phyloP scores from a whole-genome alignment of 1,140 invertebrate genomes.

The Plutomurus gul region DNA sequence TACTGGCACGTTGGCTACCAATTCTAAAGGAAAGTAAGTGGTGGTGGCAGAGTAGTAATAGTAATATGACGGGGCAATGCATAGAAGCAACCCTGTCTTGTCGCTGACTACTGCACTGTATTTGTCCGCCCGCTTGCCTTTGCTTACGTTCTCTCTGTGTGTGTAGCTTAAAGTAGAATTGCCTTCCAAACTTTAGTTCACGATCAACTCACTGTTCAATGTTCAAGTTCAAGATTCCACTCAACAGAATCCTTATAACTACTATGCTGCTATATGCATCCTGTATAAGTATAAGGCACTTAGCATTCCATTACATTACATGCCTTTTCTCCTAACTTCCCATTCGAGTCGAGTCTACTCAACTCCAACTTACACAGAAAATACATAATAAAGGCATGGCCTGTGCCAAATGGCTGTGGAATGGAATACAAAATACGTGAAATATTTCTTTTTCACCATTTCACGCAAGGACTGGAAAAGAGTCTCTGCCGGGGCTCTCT shows the following conservation, averaged over 20 bases:
- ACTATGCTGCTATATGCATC: not conserved
- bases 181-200: not conserved
- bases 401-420: not conserved
- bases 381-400: slow-evolving; percentile 8
- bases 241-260: slow-evolving; percentile 14
- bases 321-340: not conserved
- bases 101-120: not conserved
- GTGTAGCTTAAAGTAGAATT: not conserved
- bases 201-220: not conserved
- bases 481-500: not conserved
- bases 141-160: not conserved
- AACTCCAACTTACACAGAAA: not conserved
- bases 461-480: too few species aligned
- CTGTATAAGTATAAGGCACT: too few species aligned
- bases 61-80: too few species aligned
- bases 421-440: not conserved
- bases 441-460: not conserved
- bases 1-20: not conserved
- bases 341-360: not conserved
- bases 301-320: not conserved
- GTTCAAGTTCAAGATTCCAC: slow-evolving; percentile 20
- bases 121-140: not conserved
- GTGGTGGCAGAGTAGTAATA: not conserved
- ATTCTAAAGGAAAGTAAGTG: not conserved
- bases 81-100: not conserved